phyloP scores from a whole-genome alignment of 2,113 vertebrate genomes.

The Willisornis vidua region DNA sequence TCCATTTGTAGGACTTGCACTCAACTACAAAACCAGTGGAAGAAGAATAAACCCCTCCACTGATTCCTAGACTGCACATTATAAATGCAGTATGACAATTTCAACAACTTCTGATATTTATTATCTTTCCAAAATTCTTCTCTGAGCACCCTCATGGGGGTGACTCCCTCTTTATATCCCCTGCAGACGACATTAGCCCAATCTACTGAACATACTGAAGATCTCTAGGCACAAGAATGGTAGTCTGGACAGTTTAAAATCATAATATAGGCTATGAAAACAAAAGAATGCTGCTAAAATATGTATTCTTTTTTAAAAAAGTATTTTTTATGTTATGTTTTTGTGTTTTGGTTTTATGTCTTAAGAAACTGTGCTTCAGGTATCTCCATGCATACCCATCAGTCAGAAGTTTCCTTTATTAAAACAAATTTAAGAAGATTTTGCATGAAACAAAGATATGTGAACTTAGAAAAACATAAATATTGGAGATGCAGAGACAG shows the following conservation, averaged over 20 bases:
- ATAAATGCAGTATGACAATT: not conserved
- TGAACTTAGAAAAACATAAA: not conserved
- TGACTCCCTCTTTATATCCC: not conserved
- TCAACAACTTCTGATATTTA: not conserved
- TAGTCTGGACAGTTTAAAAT: not conserved
- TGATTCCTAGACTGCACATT: not conserved
- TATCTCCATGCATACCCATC: not conserved
- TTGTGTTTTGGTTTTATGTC: not conserved
- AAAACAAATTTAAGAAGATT: not conserved
- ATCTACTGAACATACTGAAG: not conserved
- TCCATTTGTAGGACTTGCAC: not conserved
- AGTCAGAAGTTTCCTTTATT: not conserved
- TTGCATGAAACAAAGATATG: accelerated
- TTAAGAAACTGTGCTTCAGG: not conserved
- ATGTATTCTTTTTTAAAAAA: not conserved
- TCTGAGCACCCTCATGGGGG: not conserved
- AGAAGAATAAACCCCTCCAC: not conserved
- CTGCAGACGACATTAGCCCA: not conserved
- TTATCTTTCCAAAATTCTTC: not conserved
- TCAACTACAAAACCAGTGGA: not conserved
- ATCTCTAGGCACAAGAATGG: not conserved
- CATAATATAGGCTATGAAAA: not conserved
- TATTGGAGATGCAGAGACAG: not conserved
- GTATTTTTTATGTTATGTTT: not conserved
- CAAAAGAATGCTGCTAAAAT: not conserved